Evolutionary conservation across 2,888 invertebrate species (phyloP).

Genomic region (Coleophora deauratella): DNA sequence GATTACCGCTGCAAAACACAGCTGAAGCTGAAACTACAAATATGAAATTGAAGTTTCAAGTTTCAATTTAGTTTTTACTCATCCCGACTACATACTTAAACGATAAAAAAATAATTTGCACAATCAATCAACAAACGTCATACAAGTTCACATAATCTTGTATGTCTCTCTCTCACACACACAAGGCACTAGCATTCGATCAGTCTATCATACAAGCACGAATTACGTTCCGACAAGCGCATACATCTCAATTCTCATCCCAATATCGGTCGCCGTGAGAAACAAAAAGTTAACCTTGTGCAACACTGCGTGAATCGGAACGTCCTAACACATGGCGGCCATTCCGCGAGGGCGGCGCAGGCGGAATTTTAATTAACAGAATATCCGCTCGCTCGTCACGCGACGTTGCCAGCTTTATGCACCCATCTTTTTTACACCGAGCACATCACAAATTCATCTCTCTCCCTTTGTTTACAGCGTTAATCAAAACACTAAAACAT

Average conservation of each 20-base stretch:
- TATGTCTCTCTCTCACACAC: conserved; percentile 19
- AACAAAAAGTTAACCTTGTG: conserved; percentile 67
- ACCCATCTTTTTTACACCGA: conserved; percentile 40
- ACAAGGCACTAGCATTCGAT: conserved; percentile 45
- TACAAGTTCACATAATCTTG: conserved; percentile 19
- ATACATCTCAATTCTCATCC: conserved; percentile 39
- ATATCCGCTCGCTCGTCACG: conserved; percentile 68
- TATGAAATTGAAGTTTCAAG: too few species aligned
- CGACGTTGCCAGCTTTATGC: conserved; percentile 59
- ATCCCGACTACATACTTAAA: too few species aligned
- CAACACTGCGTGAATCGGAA: conserved; percentile 66
- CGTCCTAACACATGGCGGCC: conserved; percentile 72
- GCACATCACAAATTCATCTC: conserved; percentile 26
- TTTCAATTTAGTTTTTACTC: too few species aligned
- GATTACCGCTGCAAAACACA: too few species aligned
- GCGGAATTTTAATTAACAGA: conserved; percentile 75
- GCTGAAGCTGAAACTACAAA: too few species aligned
- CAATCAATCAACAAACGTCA: too few species aligned
- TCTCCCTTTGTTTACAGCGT: conserved; percentile 31
- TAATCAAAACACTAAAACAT: conserved; percentile 24
- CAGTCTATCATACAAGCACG: conserved; percentile 53
- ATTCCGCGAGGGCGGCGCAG: conserved; percentile 72
- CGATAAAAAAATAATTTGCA: conserved; percentile 41
- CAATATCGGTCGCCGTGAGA: conserved; percentile 40
- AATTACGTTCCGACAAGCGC: conserved; percentile 37